These are phyloP conservation scores for Epinephelus fuscoguttatus DNA, from an alignment of 2,113 vertebrate species.

Conservation along the genomic window DNA sequence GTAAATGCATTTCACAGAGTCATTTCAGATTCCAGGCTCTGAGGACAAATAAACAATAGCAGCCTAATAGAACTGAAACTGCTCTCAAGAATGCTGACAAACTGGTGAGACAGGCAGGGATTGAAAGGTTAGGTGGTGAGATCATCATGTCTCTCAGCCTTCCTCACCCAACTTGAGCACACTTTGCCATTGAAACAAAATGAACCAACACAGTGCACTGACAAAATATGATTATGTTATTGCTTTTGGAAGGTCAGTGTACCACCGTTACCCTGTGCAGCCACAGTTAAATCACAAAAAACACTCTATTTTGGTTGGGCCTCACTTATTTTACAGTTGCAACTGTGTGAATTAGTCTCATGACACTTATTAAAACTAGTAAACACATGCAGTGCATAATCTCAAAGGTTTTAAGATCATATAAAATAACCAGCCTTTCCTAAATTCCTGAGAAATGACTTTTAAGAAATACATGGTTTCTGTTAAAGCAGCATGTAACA, in stretches of 20 bases:
- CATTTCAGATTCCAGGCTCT: constrained; percentile 34
- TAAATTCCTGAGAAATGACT: background rate
- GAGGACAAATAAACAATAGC: constrained; percentile 49
- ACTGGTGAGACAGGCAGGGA: constrained; percentile 57
- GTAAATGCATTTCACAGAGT: background rate
- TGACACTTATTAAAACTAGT: background rate
- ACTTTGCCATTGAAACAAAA: background rate
- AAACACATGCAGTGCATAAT: background rate
- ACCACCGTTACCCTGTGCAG: background rate
- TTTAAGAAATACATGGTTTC: background rate
- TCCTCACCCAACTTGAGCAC: constrained; percentile 1
- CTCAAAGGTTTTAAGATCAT: background rate
- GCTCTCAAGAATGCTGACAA: constrained; percentile 64
- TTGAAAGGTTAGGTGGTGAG: constrained; percentile 34
- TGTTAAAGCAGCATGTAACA: background rate
- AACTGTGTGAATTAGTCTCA: background rate
- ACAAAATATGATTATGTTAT: background rate
- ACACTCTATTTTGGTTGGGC: no score
- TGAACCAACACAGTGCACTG: background rate
- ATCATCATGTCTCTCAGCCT: constrained; percentile 14
- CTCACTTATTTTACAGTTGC: background rate
- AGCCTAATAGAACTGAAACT: constrained; percentile 45
- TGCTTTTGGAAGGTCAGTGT: constrained; percentile 4
- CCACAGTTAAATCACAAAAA: background rate
- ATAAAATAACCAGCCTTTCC: background rate